Percentiles rank a stretch among this genome's conserved stretches.
phyloP scores from a whole-genome alignment of 2,797 vertebrate species.

The Nasua narica region DNA sequence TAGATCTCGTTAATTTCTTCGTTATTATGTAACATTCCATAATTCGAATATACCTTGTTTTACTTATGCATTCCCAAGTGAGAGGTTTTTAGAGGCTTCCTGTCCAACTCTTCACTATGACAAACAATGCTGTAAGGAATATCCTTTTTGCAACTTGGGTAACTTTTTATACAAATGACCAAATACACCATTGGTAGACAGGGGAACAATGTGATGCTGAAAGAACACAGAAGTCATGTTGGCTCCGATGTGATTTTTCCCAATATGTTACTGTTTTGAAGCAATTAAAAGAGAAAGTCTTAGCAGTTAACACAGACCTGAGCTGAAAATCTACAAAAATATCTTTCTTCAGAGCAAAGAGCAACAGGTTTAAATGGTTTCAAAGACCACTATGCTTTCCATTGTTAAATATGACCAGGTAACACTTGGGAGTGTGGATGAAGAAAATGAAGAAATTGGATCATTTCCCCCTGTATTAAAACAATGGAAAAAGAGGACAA shows the following conservation, averaged over 20 bases:
- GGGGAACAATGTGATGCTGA: neutral
- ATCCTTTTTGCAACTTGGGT: neutral
- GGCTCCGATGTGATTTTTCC: neutral
- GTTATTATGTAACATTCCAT: neutral
- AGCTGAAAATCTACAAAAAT: neutral
- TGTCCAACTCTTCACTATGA: neutral
- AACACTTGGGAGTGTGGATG: neutral
- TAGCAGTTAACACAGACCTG: neutral
- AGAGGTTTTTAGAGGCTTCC: neutral
- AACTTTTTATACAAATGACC: neutral
- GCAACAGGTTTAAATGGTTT: neutral
- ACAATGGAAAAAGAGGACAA: neutral
- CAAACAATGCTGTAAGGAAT: neutral
- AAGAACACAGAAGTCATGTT: neutral
- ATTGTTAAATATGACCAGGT: neutral
- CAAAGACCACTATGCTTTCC: neutral
- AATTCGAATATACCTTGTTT: neutral
- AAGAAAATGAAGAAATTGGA: neutral
- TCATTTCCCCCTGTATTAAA: neutral
- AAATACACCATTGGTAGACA: neutral
- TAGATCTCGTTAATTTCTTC: neutral
- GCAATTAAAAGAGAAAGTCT: neutral
- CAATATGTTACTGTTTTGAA: neutral
- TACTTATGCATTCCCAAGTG: neutral
- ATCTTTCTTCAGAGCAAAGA: neutral